Evolutionary conservation across 2,888 invertebrate genomes (phyloP), one percentile per base, ranked within the genome.

Genomic region (Nomada ferruginata): DNA sequence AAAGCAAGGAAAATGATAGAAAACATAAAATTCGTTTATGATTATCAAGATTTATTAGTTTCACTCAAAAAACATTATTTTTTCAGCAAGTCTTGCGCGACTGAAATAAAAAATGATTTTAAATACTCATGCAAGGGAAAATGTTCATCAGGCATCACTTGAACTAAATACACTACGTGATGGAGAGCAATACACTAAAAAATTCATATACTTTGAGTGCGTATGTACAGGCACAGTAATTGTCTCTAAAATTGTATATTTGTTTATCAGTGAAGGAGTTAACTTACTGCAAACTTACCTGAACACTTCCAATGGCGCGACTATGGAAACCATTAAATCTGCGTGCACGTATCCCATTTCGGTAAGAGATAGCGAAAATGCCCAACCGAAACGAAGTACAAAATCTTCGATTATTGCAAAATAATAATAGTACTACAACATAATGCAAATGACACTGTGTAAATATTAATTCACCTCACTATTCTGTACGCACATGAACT

Each of bases 341-440:
- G 95, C 95, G 87, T 96, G 95, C 26, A 97, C 95, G 74, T 96
- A 95, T 50, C 96, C 96, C 93, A 97, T 96, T 94, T 98, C 97
- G 0, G 96, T 97, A 47, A 99, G 94, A 65, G 97, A 96, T 91
- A 98, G 97, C 36, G 98, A 97, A 72, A 98, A 94, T 1, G 97
- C 97, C 99, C 99, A 99, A n/a, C 97, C 96, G 92, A 99, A 99
- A 82, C 99, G 96, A 42, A 99, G 95, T 59, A 99, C 94, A 83
- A 99, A 96, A 94, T 99, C 99, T 94, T 99, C 99, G 57, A 98
- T 95, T 85, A 99, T 98, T n/a, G 99, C 99, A 94, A 99, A 98
- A 94, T 99, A 99, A 93, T 98, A 98, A 94, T 98, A 98, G 91
- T 96, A 96, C 97, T 98, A 94, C 18, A 95, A 95, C 26, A 83